These are phyloP conservation scores for Bothrops jararaca DNA, from an alignment of 2,113 vertebrate genomes.

Conservation along the genomic window DNA sequence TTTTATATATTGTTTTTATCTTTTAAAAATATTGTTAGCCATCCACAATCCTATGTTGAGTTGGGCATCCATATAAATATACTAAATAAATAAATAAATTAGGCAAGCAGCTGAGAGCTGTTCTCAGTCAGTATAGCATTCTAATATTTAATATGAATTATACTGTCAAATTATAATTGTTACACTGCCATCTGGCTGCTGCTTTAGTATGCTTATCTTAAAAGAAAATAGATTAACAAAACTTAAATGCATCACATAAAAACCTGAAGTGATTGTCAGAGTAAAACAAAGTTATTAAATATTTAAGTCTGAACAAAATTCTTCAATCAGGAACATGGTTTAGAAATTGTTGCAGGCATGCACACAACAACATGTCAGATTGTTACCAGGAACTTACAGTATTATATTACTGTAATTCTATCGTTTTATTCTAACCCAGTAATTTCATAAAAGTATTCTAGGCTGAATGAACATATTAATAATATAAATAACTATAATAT, in stretches of 20 bases:
- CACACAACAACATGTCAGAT: neutral
- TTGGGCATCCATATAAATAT: neutral
- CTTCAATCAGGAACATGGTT: neutral
- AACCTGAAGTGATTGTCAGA: no score
- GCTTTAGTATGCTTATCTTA: neutral
- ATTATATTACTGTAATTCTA: neutral
- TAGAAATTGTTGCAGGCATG: neutral
- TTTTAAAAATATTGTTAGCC: slow-evolving; percentile 11
- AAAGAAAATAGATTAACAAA: no score
- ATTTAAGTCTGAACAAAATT: neutral
- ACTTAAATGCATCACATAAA: no score
- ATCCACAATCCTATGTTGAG: neutral
- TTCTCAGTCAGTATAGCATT: neutral
- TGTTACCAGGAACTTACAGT: neutral
- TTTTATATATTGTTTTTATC: neutral
- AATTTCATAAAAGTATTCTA: slow-evolving; percentile 56
- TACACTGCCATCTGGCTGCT: neutral
- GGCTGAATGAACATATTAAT: slow-evolving; percentile 68
- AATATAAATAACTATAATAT: slow-evolving; percentile 84
- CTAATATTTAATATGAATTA: neutral
- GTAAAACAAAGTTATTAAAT: neutral
- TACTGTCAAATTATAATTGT: neutral
- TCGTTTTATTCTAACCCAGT: slow-evolving; percentile 15
- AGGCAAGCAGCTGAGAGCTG: slow-evolving; percentile 12
- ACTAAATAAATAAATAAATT: slow-evolving; percentile 11